phyloP scores from a whole-genome alignment of 2,113 vertebrate genomes.

The Ceratotherium simum region DNA sequence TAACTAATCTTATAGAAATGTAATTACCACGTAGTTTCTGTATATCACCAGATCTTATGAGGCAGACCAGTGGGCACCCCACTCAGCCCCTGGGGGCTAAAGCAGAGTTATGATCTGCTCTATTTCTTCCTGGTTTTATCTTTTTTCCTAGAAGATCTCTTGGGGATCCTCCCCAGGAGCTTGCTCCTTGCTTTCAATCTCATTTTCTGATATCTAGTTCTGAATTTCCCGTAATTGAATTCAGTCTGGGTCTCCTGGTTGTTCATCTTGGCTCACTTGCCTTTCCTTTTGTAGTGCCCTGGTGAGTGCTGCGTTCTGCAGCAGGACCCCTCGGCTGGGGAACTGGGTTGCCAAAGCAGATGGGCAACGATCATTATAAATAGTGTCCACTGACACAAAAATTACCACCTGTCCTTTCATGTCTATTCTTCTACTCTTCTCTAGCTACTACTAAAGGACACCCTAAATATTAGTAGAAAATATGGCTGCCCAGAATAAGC shows the following conservation, averaged over 20 bases:
- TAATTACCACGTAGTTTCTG: slow-evolving; percentile 31
- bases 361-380: neutral
- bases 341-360: neutral
- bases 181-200: slow-evolving; percentile 49
- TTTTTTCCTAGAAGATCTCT: slow-evolving; percentile 53
- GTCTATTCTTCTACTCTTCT: neutral
- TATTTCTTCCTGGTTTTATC: slow-evolving; percentile 57
- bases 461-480: neutral
- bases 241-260: neutral
- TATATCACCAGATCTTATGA: slow-evolving; percentile 19
- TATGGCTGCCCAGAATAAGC: neutral
- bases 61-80: neutral
- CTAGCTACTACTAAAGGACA: neutral
- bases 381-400: neutral
- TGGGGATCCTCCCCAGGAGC: slow-evolving; percentile 16
- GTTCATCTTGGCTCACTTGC: neutral
- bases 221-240: slow-evolving; percentile 55
- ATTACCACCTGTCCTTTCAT: neutral
- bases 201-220: slow-evolving; percentile 61
- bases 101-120: neutral
- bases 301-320: neutral
- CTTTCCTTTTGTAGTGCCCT: neutral
- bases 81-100: neutral
- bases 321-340: neutral
- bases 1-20: slow-evolving; percentile 55